Percentiles rank a stretch among this genome's conserved stretches.
Evolutionary conservation across 2,113 vertebrate genomes (phyloP).

Genomic region (Scytalopus superciliaris): DNA sequence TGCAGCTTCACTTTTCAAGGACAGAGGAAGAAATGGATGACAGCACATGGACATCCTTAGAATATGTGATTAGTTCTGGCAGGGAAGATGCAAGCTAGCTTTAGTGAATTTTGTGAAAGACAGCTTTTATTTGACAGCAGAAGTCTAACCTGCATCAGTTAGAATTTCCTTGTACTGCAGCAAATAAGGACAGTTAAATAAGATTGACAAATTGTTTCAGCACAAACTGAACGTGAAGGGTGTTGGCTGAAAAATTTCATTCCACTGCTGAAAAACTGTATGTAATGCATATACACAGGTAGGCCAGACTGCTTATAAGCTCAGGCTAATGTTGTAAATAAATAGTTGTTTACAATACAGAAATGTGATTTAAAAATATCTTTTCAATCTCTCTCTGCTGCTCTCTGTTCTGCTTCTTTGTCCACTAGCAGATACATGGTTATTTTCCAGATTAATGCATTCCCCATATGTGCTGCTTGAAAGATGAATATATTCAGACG

Average conservation of each 20-base stretch:
- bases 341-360: neutral
- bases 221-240: neutral
- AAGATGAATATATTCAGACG: neutral
- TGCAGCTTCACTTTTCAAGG: neutral
- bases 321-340: neutral
- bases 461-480: neutral
- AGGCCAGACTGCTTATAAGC: neutral
- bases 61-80: neutral
- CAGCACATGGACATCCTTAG: neutral
- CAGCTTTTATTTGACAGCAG: neutral
- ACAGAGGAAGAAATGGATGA: neutral
- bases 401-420: neutral
- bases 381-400: neutral
- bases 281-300: neutral
- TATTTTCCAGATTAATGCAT: constrained; percentile 20
- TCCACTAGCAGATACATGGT: neutral
- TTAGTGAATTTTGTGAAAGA: neutral
- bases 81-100: neutral
- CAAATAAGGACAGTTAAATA: neutral
- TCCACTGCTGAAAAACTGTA: neutral
- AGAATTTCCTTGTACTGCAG: neutral
- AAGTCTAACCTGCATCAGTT: neutral
- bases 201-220: neutral
- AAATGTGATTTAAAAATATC: neutral
- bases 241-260: neutral